Base-by-base conservation (phyloP, 2,888 invertebrate genomes). In the Drosophila falleni region DNA sequence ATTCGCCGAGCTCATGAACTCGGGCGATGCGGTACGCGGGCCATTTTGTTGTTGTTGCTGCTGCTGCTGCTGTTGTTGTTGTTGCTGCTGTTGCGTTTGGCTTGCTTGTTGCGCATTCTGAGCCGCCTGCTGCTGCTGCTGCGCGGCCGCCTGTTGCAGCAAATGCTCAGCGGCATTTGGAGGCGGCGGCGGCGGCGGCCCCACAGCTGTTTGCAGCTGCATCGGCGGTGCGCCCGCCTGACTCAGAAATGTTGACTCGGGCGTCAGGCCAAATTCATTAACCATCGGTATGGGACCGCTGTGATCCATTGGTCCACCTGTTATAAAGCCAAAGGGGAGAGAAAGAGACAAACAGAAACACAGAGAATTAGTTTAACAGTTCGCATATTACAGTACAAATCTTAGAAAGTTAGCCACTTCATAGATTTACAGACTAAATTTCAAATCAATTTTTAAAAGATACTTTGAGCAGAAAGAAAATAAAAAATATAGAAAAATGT, bases 271-370 rank as follows among this genome's bases (percentile, higher is more conserved):
- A 92, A 96, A 96, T 93, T 97, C 97, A 93, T 96, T 96, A 92
- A 95, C 96, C 95, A 95, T 94, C 90, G 95, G 94, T 91, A 94
- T 94, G 78, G 94, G 94, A 71, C 94, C 94, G 74, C 94, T 94
- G 91, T 95, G 95, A 92, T 95, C 95, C 95, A 95, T 95, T 75
- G 95, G 95, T 72, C 95, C 95, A 90, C 95, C 96, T 95, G 92
- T 51, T 91, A 73, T 44, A n/a, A 19, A 63, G 67, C 59, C 39
- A 6, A 33, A 4, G 26, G 35, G 11, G 37, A 46, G 37, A 35
- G 10, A 53, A 13, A 33, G 15, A 19, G 37, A 39, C 26, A 26
- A 10, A 46, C 15, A 46, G 41, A 62, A 15, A 44, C 15, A 46
- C 16, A 53, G 16, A 33, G 50, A 26, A 41, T 63, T 63, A 63